These are phyloP conservation scores for Mus musculus DNA, from an alignment of 2,113 vertebrate genomes.

Conservation along the genomic window GRCm39 chr9:51647501-51648000, in stretches of 20 bases:
- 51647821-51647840: background rate
- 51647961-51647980: slow-evolving; percentile 29
- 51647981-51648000: slow-evolving; percentile 45
- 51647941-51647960: background rate
- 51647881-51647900: background rate
- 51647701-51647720: slow-evolving; percentile 47
- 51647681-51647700: background rate
- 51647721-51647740: slow-evolving; percentile 32
- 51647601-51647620: background rate
- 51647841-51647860: slow-evolving; percentile 14
- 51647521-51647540: background rate
- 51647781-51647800: background rate
- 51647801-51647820: background rate
- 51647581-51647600: background rate
- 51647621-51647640: background rate
- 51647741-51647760: background rate
- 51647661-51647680: background rate
- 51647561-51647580: background rate
- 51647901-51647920: background rate
- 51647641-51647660: background rate
- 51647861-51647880: background rate
- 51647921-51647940: background rate
- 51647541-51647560: background rate
- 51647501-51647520: background rate
- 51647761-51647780: background rate